Conservation (phyloP, 1,140 invertebrate species). For the Laupala kohalensis region DNA sequence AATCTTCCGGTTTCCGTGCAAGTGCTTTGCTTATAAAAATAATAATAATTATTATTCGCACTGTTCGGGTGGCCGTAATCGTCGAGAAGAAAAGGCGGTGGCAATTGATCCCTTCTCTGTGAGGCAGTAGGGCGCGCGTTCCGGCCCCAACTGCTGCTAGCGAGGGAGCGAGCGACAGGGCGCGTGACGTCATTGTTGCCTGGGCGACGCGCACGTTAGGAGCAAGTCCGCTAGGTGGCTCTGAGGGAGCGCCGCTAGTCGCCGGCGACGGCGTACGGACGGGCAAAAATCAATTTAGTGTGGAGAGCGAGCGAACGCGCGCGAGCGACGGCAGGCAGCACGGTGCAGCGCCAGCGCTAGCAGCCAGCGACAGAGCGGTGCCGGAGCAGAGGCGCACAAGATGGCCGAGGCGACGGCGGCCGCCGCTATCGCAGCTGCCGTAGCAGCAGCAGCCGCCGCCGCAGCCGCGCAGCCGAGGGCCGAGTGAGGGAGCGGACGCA, state of each 20-base stretch:
- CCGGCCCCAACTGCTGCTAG: too few relatives aligned
- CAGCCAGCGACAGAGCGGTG: neutral
- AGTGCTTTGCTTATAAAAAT: too few relatives aligned
- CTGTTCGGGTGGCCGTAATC: too few relatives aligned
- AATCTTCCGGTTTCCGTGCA: too few relatives aligned
- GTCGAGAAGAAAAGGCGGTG: too few relatives aligned
- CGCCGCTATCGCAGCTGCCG: neutral
- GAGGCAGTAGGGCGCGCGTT: too few relatives aligned
- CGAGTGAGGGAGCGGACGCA: neutral
- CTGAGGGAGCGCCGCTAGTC: slow-evolving; percentile 8
- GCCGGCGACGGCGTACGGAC: neutral
- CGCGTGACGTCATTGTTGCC: slow-evolving; percentile 12
- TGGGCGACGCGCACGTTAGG: slow-evolving; percentile 2
- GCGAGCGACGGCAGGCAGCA: neutral
- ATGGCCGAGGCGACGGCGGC: neutral
- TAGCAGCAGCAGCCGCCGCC: neutral
- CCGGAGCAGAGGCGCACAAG: neutral
- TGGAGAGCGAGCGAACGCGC: neutral
- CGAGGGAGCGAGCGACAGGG: too few relatives aligned
- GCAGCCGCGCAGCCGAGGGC: neutral
- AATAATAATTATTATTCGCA: too few relatives aligned
- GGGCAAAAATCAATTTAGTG: slow-evolving; percentile 13
- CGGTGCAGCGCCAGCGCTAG: neutral
- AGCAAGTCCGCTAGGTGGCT: slow-evolving; percentile 8
- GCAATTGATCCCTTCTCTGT: too few relatives aligned